Percentiles rank a stretch among this genome's conserved stretches.
phyloP scores from a whole-genome alignment of 1,140 invertebrate genomes.

The Aphaenogaster rudis region DNA sequence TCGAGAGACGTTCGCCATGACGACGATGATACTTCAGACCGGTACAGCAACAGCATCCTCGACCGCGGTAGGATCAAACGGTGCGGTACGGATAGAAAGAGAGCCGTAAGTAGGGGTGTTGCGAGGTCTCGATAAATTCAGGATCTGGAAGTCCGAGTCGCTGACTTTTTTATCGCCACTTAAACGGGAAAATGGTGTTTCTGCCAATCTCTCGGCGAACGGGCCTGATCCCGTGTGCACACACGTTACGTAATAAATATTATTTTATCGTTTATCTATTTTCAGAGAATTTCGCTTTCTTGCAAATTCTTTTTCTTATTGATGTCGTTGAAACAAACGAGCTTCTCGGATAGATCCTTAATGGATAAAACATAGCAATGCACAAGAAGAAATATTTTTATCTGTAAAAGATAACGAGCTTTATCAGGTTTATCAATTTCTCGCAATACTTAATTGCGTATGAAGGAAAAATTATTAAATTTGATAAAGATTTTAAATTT shows the following conservation, averaged over 20 bases:
- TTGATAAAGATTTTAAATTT: neutral
- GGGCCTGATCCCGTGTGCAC: neutral
- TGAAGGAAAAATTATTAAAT: neutral
- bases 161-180: conserved; percentile 56
- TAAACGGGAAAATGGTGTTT: conserved; percentile 60
- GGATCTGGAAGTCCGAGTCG: conserved; percentile 54
- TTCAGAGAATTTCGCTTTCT: neutral
- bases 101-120: conserved; percentile 45
- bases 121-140: conserved; percentile 63
- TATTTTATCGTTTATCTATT: conserved; percentile 10
- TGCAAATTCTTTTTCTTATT: conserved; percentile 14
- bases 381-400: conserved; percentile 1
- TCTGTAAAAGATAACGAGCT: neutral
- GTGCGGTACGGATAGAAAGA: conserved; percentile 60
- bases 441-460: neutral
- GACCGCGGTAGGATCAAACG: conserved; percentile 62
- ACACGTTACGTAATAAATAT: conserved; percentile 41
- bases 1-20: conserved; percentile 57
- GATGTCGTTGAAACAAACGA: neutral
- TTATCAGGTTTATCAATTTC: neutral
- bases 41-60: conserved; percentile 61
- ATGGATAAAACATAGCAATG: neutral
- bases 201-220: conserved; percentile 4
- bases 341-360: neutral
- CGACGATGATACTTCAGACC: conserved; percentile 60